Percentiles rank a stretch among this genome's conserved stretches.
Conservation (phyloP, 2,797 vertebrate genomes). For the Enteromius trimaculatus region DNA sequence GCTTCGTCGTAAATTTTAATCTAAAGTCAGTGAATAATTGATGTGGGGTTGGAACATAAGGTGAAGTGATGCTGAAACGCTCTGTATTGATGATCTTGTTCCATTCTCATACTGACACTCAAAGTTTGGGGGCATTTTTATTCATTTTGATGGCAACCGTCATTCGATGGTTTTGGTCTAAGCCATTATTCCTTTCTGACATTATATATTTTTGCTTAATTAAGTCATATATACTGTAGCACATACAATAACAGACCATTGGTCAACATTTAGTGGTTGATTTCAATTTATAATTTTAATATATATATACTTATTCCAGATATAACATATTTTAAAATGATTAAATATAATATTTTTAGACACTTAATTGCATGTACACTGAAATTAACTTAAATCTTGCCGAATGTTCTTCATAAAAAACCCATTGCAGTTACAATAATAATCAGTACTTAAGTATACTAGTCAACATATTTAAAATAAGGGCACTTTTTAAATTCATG, state of each 20-base stretch:
- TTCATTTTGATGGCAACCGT: background rate
- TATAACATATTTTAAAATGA: background rate
- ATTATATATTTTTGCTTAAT: background rate
- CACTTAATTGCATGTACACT: no score
- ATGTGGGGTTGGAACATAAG: constrained; percentile 32
- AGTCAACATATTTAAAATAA: no score
- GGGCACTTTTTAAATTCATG: no score
- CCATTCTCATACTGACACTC: background rate
- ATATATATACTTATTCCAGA: background rate
- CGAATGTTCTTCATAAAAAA: no score
- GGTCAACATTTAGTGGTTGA: no score
- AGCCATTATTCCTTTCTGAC: background rate
- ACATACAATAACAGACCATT: no score
- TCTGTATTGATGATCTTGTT: background rate
- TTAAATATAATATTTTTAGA: background rate
- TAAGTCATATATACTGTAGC: no score
- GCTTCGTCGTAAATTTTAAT: constrained; percentile 37
- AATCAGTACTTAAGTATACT: no score
- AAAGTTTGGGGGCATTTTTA: background rate
- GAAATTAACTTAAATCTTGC: no score
- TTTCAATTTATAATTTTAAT: no score
- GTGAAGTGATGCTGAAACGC: background rate
- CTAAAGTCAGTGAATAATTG: constrained; percentile 37
- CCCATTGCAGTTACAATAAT: no score
- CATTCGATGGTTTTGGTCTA: no score